Conservation (phyloP, 2,113 vertebrate species). For the Electrona antarctica region DNA sequence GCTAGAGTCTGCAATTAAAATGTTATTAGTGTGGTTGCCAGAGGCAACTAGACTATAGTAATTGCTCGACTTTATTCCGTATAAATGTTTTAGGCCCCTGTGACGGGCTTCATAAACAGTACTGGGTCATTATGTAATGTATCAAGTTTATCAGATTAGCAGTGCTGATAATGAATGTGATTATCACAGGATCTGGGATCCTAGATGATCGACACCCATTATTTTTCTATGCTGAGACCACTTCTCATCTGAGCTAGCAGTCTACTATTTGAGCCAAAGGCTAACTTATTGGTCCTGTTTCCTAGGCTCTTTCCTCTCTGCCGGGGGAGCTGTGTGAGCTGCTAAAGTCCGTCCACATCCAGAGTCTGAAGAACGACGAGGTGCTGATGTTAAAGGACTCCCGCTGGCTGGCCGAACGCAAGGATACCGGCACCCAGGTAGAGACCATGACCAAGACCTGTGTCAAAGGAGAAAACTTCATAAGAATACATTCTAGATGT, state of each 20-base stretch:
- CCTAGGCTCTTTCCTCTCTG: slow-evolving; percentile 79
- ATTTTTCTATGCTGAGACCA: too few relatives aligned
- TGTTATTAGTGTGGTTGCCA: too few relatives aligned
- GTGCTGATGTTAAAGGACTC: slow-evolving; percentile 89
- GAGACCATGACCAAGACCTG: neutral
- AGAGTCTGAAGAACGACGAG: slow-evolving; percentile 89
- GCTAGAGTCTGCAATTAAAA: too few relatives aligned
- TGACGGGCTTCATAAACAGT: neutral
- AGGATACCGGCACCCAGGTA: slow-evolving; percentile 70
- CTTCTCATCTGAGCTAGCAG: too few relatives aligned
- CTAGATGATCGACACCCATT: too few relatives aligned
- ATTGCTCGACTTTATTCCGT: too few relatives aligned
- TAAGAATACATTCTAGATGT: neutral
- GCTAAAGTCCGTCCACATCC: slow-evolving; percentile 86
- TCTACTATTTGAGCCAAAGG: neutral
- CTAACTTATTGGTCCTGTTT: neutral
- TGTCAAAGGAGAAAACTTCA: neutral
- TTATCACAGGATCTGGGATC: too few relatives aligned
- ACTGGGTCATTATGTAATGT: too few relatives aligned
- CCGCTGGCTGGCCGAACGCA: slow-evolving; percentile 75
- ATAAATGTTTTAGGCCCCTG: too few relatives aligned
- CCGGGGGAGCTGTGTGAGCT: slow-evolving; percentile 87
- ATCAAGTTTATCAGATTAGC: neutral
- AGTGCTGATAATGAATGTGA: neutral
- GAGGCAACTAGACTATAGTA: too few relatives aligned